Conservation (phyloP, 2,113 vertebrate species). For the Hippocampus zosterae region DNA sequence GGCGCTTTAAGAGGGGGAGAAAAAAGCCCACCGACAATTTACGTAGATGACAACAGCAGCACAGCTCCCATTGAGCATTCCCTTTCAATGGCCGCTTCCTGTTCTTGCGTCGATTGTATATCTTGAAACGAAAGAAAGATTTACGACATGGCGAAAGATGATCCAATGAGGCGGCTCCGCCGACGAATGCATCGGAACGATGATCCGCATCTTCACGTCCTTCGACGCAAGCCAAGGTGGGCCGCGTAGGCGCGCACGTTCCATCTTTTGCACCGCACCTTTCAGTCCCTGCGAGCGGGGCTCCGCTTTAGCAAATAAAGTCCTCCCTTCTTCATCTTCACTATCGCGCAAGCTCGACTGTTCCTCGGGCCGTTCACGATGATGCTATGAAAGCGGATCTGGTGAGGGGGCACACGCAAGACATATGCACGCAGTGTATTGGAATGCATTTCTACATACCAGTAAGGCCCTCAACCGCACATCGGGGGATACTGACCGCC, state of each 20-base stretch:
- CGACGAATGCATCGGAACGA: slow-evolving; percentile 7
- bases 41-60: slow-evolving; percentile 37
- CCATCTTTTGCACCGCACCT: slow-evolving; percentile 39
- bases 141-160: background rate
- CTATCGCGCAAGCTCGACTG: slow-evolving; percentile 19
- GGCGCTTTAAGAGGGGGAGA: slow-evolving; percentile 27
- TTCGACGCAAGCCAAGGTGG: slow-evolving; percentile 13
- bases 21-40: too few species aligned
- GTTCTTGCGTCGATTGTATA: background rate
- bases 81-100: background rate
- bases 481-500: slow-evolving; percentile 61
- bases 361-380: slow-evolving; percentile 17
- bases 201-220: slow-evolving; percentile 27
- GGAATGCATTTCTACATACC: background rate
- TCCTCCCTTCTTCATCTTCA: slow-evolving; percentile 19
- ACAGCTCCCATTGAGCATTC: slow-evolving; percentile 30
- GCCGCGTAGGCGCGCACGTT: slow-evolving; percentile 34
- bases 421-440: background rate
- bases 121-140: background rate
- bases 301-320: slow-evolving; percentile 26
- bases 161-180: slow-evolving; percentile 10
- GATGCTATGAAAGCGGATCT: slow-evolving; percentile 68
- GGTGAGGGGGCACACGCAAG: slow-evolving; percentile 35
- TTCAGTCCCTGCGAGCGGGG: slow-evolving; percentile 40
- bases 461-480: background rate